A percentile compares a stretch with the other conserved stretches of the same genome.
These are phyloP conservation scores for Pachliopta kotzebuea DNA, from an alignment of 2,888 invertebrate species.

Conservation along the genomic window DNA sequence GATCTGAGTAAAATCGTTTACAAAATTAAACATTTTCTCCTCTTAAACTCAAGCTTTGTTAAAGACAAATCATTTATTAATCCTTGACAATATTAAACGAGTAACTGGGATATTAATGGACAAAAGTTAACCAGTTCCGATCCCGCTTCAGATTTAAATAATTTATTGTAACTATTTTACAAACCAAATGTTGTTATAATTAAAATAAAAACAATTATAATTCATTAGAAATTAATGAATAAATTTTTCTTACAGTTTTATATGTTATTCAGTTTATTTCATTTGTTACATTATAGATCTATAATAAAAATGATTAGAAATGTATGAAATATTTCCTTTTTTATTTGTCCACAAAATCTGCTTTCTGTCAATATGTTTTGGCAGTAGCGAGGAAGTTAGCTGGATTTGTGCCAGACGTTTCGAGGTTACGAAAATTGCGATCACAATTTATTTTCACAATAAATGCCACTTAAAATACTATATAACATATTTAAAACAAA, in stretches of 20 bases:
- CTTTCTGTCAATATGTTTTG: slow-evolving; percentile 21
- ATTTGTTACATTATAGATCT: neutral
- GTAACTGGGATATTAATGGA: slow-evolving; percentile 17
- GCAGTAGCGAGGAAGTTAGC: slow-evolving; percentile 18
- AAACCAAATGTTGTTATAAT: neutral
- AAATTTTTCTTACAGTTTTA: no score
- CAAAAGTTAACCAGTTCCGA: slow-evolving; percentile 3
- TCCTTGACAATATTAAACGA: slow-evolving; percentile 16
- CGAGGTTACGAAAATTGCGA: slow-evolving; percentile 16
- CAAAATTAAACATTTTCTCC: neutral
- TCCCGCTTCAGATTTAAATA: slow-evolving; percentile 5
- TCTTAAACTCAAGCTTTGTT: slow-evolving; percentile 7
- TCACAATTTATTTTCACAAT: slow-evolving; percentile 11
- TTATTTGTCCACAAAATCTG: slow-evolving; percentile 6
- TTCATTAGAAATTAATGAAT: no score
- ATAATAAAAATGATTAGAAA: neutral
- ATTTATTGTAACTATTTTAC: slow-evolving; percentile 8
- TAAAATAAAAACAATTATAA: no score
- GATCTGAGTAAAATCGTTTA: neutral
- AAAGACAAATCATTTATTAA: slow-evolving; percentile 12
- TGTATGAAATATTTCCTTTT: neutral
- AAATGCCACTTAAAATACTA: slow-evolving; percentile 10
- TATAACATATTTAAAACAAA: neutral
- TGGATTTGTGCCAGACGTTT: slow-evolving; percentile 17
- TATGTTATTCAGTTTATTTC: neutral